These are phyloP conservation scores for Bolinopsis microptera DNA, from an alignment of 37 sponge, comb jelly and placozoan species.

Conservation along the genomic window DNA sequence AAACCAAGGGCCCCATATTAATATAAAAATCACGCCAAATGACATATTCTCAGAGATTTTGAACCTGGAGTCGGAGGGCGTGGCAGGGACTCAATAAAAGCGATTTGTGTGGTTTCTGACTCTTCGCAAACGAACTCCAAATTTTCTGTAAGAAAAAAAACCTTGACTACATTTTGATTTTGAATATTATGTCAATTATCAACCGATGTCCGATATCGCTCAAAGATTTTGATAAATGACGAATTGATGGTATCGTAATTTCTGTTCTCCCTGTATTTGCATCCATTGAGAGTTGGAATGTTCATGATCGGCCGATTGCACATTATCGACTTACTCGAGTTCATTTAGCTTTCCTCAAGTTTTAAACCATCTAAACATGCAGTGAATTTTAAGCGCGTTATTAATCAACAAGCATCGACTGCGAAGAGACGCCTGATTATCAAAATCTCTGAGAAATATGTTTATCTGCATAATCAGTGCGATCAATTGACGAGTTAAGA, in stretches of 20 bases:
- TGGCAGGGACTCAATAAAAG: conserved; percentile 17
- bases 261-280: too few relatives aligned
- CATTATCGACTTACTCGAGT: too few relatives aligned
- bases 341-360: background rate
- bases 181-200: too few relatives aligned
- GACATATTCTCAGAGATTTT: conserved; percentile 50
- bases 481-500: too few relatives aligned
- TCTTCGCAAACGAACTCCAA: background rate
- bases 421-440: background rate
- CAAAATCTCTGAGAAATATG: conserved; percentile 39
- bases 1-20: too few relatives aligned
- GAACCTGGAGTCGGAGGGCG: conserved; percentile 32
- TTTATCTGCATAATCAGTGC: background rate
- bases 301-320: too few relatives aligned
- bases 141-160: background rate
- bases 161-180: too few relatives aligned
- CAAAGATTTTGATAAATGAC: background rate
- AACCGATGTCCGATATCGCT: background rate
- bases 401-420: background rate
- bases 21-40: too few relatives aligned
- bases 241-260: too few relatives aligned
- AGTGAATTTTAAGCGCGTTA: background rate
- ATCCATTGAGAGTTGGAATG: too few relatives aligned
- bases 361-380: background rate
- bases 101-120: background rate